Conservation (phyloP, 2,797 vertebrate genomes). For the Platalea minor region DNA sequence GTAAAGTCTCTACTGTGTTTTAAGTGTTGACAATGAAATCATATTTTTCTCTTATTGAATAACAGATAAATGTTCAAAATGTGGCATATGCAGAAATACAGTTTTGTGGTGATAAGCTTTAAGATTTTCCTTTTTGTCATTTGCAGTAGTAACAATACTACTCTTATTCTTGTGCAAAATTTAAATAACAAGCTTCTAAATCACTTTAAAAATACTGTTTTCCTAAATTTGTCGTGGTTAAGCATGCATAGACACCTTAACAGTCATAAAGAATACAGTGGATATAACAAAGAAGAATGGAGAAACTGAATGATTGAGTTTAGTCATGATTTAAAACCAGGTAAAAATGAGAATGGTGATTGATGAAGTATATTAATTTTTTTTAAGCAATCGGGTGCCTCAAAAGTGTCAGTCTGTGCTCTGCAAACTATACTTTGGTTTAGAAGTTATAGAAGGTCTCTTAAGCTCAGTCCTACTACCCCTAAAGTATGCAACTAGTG, state of each 20-base stretch:
- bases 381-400: not conserved
- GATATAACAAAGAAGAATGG: not conserved
- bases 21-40: not conserved
- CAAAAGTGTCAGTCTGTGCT: not conserved
- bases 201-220: not conserved
- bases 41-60: not conserved
- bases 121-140: not conserved
- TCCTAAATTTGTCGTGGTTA: not conserved
- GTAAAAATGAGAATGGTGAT: not conserved
- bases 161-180: not conserved
- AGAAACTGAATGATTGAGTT: not conserved
- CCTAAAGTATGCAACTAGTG: not conserved
- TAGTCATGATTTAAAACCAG: not conserved
- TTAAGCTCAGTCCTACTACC: not conserved
- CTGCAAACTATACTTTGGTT: accelerated
- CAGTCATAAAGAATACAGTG: not conserved
- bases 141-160: not conserved
- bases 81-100: not conserved
- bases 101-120: not conserved
- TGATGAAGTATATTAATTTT: not conserved
- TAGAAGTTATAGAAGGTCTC: not conserved
- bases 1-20: not conserved
- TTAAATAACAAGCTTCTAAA: not conserved
- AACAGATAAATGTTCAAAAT: not conserved
- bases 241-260: not conserved